A percentile compares a stretch with the other conserved stretches of the same genome.
Evolutionary conservation across 1,140 invertebrate genomes (phyloP).

Genomic region (Parapsyche elsis): DNA sequence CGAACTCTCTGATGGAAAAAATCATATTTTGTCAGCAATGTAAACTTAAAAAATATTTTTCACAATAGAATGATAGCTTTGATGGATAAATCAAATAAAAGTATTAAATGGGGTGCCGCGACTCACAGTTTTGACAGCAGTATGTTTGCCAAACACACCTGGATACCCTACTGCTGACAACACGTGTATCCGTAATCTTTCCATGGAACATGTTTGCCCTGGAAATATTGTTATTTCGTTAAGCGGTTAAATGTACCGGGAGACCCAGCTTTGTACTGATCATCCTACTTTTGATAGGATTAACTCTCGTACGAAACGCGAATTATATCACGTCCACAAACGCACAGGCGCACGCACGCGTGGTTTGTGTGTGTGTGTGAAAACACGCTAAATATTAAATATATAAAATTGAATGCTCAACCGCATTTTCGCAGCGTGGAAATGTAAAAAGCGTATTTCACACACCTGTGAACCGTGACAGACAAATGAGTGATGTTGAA

Average conservation of each 20-base stretch:
- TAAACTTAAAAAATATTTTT: no score
- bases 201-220: slow-evolving; percentile 32
- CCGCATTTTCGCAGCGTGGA: slow-evolving; percentile 22
- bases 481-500: slow-evolving; percentile 48
- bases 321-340: background rate
- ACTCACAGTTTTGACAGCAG: background rate
- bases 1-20: no score
- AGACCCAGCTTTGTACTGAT: slow-evolving; percentile 29
- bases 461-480: slow-evolving; percentile 48
- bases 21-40: no score
- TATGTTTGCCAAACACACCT: background rate
- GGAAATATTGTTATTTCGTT: slow-evolving; percentile 39
- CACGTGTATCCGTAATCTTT: slow-evolving; percentile 36
- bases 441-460: slow-evolving; percentile 42
- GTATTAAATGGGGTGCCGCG: background rate
- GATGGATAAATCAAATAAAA: no score
- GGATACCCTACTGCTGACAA: background rate
- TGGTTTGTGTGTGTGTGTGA: background rate
- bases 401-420: slow-evolving; percentile 30
- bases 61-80: no score
- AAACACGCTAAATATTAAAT: background rate
- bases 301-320: slow-evolving; percentile 20
- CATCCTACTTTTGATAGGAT: slow-evolving; percentile 29
- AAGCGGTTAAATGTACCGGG: slow-evolving; percentile 39
- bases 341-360: background rate